phyloP scores from a whole-genome alignment of 2,888 invertebrate genomes.

The Ormia ochracea region DNA sequence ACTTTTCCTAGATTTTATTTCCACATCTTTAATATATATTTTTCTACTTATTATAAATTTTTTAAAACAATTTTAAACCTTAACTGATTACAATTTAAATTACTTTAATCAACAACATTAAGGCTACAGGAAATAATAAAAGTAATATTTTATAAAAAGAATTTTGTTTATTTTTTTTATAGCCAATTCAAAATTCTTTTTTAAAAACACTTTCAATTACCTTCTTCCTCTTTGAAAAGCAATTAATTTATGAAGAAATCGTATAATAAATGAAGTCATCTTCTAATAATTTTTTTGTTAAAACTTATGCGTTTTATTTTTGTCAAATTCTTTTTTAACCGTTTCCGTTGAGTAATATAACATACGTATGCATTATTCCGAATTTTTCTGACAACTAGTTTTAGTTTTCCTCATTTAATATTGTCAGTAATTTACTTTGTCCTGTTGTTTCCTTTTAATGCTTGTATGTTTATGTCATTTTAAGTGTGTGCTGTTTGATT shows the following conservation, averaged over 20 bases:
- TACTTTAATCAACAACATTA: too few relatives aligned
- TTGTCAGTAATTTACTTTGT: conserved; percentile 13
- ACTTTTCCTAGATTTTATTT: too few relatives aligned
- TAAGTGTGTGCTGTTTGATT: not conserved
- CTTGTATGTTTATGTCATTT: not conserved
- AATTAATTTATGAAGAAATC: conserved; percentile 29
- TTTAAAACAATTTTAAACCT: too few relatives aligned
- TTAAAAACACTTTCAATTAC: conserved; percentile 34
- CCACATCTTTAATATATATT: too few relatives aligned
- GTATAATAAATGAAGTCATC: conserved; percentile 34
- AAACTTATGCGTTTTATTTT: not conserved
- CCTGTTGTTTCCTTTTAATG: conserved; percentile 4
- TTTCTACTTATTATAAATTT: too few relatives aligned
- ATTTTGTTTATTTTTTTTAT: too few relatives aligned
- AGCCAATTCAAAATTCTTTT: conserved; percentile 47
- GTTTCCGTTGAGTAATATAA: conserved; percentile 4
- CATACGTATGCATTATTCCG: conserved; percentile 21
- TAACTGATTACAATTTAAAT: too few relatives aligned
- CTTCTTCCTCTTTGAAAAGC: conserved; percentile 29
- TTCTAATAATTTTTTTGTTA: not conserved
- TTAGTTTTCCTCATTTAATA: not conserved
- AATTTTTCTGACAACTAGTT: conserved; percentile 35
- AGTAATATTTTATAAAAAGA: too few relatives aligned
- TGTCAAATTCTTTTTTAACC: not conserved
- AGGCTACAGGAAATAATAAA: too few relatives aligned